phyloP scores from a whole-genome alignment of 2,113 vertebrate species.

The Bubalus kerabau region DNA sequence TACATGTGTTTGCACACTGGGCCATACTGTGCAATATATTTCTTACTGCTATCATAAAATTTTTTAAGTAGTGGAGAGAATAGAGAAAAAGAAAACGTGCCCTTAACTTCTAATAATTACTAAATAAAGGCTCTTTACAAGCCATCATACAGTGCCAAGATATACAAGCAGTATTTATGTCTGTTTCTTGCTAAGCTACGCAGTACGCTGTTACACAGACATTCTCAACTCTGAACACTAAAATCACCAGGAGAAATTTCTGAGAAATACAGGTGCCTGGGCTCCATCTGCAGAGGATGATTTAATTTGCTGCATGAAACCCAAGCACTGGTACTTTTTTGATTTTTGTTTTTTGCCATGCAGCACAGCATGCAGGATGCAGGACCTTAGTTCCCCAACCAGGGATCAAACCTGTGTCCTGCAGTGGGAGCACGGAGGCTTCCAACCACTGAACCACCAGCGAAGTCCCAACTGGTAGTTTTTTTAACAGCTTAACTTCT shows the following conservation, averaged over 20 bases:
- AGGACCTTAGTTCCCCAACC: neutral
- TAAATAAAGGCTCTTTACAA: neutral
- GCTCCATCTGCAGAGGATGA: neutral
- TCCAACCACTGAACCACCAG: neutral
- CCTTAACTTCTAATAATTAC: neutral
- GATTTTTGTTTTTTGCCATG: neutral
- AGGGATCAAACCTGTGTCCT: neutral
- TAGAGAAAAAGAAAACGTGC: neutral
- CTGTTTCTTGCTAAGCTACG: neutral
- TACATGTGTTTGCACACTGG: neutral
- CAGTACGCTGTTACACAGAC: neutral
- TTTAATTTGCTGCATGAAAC: neutral
- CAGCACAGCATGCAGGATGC: neutral
- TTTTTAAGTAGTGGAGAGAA: neutral
- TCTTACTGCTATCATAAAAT: neutral
- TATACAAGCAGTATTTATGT: neutral
- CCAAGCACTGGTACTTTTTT: neutral
- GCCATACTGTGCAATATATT: neutral
- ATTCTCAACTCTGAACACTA: neutral
- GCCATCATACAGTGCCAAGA: neutral
- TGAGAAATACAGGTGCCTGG: neutral
- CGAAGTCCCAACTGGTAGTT: neutral
- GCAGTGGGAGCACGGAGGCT: neutral
- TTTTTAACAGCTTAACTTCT: neutral
- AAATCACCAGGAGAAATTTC: neutral